These are phyloP conservation scores for Amphipyra tragopoginis DNA, from an alignment of 2,888 invertebrate genomes.

Conservation along the genomic window DNA sequence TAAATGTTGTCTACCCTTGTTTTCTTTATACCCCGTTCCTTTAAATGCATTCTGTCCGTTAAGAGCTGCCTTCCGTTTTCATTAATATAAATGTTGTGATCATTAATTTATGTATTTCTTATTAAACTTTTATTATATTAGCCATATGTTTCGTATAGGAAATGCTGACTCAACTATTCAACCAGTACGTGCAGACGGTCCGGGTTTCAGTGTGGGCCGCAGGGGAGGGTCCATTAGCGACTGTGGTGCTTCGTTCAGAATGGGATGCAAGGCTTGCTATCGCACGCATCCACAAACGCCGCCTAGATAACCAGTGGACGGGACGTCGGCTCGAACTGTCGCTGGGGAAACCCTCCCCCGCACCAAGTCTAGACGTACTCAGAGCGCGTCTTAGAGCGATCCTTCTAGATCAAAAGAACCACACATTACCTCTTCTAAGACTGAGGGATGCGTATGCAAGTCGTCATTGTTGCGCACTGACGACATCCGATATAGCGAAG, in stretches of 20 bases:
- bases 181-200: constrained; percentile 78
- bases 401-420: constrained; percentile 93
- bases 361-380: constrained; percentile 91
- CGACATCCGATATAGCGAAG: constrained; percentile 92
- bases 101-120: background rate
- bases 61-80: background rate
- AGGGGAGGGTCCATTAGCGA: constrained; percentile 90
- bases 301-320: constrained; percentile 91
- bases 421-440: constrained; percentile 93
- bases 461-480: constrained; percentile 93
- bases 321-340: constrained; percentile 95
- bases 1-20: constrained; percentile 9
- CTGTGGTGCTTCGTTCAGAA: constrained; percentile 92
- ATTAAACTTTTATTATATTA: background rate
- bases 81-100: background rate
- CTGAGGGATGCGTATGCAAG: constrained; percentile 95
- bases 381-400: constrained; percentile 93
- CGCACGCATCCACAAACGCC: constrained; percentile 95
- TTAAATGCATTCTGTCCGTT: background rate
- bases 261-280: constrained; percentile 94
- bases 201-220: constrained; percentile 81
- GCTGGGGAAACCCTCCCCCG: constrained; percentile 90
- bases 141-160: constrained; percentile 66
- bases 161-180: constrained; percentile 82
- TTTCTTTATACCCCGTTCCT: background rate